Evolutionary conservation across 2,888 invertebrate genomes (phyloP).

Genomic region (Trichopria drosophilae): DNA sequence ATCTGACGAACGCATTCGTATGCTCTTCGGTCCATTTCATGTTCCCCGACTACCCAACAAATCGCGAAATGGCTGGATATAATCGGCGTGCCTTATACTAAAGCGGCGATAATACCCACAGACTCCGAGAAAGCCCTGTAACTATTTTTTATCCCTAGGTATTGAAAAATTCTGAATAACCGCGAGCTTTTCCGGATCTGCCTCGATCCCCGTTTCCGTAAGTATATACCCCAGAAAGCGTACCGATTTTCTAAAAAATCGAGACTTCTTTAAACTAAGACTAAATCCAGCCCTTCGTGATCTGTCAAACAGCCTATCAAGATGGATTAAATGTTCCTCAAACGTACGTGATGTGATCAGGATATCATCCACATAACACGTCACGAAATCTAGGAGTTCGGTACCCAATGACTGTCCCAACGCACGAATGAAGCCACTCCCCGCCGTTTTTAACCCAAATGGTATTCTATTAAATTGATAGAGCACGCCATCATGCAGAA

Average conservation of each 20-base stretch:
- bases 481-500: conserved; percentile 19
- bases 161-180: background rate
- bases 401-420: background rate
- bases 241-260: background rate
- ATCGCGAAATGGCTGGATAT: background rate
- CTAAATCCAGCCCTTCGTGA: background rate
- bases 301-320: conserved; percentile 22
- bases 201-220: background rate
- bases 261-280: background rate
- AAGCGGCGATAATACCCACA: conserved; percentile 4
- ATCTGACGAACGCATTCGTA: background rate
- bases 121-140: conserved; percentile 3
- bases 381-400: too few relatives aligned
- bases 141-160: background rate
- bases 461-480: conserved; percentile 37
- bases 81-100: conserved; percentile 3
- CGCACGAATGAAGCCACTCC: too few relatives aligned
- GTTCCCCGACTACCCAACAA: background rate
- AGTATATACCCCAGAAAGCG: background rate
- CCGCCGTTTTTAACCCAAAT: too few relatives aligned
- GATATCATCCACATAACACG: too few relatives aligned
- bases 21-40: background rate
- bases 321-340: conserved; percentile 27
- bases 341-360: conserved; percentile 30
- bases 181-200: conserved; percentile 14